Conservation (phyloP, 2,797 vertebrate genomes). For the Spinibarbus caldwelli region DNA sequence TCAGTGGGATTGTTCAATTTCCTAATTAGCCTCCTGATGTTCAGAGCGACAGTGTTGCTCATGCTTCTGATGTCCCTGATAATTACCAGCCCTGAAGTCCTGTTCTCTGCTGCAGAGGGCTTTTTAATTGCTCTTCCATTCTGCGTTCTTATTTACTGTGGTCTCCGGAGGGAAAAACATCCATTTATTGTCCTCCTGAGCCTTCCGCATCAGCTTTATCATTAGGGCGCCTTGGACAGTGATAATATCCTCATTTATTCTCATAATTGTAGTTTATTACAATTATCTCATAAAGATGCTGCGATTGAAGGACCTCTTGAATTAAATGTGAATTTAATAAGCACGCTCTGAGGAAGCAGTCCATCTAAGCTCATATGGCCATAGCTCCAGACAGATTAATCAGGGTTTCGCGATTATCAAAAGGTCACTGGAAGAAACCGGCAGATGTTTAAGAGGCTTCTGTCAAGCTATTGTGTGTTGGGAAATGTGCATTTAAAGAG, state of each 20-base stretch:
- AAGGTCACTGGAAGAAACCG: constrained; percentile 44
- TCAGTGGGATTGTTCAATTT: constrained; percentile 62
- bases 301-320: constrained; percentile 50
- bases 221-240: constrained; percentile 51
- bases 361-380: constrained; percentile 7
- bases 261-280: constrained; percentile 62
- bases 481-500: not conserved
- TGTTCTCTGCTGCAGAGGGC: constrained; percentile 55
- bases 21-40: constrained; percentile 65
- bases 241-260: constrained; percentile 64
- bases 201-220: constrained; percentile 51
- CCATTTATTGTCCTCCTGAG: constrained; percentile 56
- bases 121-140: constrained; percentile 64
- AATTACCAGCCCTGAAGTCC: constrained; percentile 65
- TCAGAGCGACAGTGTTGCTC: constrained; percentile 48
- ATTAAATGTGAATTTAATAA: constrained; percentile 59
- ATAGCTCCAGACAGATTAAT: constrained; percentile 29
- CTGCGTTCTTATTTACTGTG: constrained; percentile 61
- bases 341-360: constrained; percentile 16
- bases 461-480: not conserved
- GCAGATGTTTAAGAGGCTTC: constrained; percentile 19
- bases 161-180: constrained; percentile 56
- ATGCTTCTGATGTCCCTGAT: constrained; percentile 60
- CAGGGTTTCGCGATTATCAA: constrained; percentile 14
- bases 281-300: constrained; percentile 54